Evolutionary conservation across 2,797 vertebrate genomes (phyloP), one percentile per base, ranked within the genome.

Genomic region (Sphaeramia orbicularis): DNA sequence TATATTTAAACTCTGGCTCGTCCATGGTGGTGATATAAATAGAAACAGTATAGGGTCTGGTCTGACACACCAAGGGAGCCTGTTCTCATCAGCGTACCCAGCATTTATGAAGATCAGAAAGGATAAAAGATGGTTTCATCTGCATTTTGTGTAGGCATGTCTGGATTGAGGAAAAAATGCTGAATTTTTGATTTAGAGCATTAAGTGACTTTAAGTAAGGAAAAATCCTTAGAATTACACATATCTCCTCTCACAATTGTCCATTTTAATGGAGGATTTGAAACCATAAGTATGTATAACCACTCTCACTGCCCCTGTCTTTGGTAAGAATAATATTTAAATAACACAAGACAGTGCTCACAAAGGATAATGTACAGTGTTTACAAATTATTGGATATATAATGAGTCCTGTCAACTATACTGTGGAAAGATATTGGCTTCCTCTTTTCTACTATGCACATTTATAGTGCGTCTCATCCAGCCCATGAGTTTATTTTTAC

Each of bases 1-100:
- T 94, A 95, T 93, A 92, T 94, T 93, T 94, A 94, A 92, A 93
- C 86, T 78, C 72, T 75, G 76, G 78, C 90, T 86, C 82, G 79
- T 84, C 91, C 76, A 58, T 73, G 78, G 80, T 81, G 77, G 59
- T 66, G 69, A 54, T 93, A 94, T 92, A 93, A 93, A 93, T 94
- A 94, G 91, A 80, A 89, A 73, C 79, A 76, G 80, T 83, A 75
- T 85, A 85, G 81, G 84, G 76, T 68, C 80, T 83, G 72, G 81
- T 78, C 80, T 87, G 78, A 81, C 64, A 74, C 73, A 70, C 72
- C 81, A 85, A 65, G 78, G 74, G 60, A 86, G 51, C 27, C 47
- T 65, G 65, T 66, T 73, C 76, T 84, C 74, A 67, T 70, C 65
- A 38, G 71, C 48, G 37, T 48, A 36, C 18, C 50, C 45, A 64